Evolutionary conservation across 2,113 vertebrate species (phyloP).

Genomic region (Polypterus senegalus): DNA sequence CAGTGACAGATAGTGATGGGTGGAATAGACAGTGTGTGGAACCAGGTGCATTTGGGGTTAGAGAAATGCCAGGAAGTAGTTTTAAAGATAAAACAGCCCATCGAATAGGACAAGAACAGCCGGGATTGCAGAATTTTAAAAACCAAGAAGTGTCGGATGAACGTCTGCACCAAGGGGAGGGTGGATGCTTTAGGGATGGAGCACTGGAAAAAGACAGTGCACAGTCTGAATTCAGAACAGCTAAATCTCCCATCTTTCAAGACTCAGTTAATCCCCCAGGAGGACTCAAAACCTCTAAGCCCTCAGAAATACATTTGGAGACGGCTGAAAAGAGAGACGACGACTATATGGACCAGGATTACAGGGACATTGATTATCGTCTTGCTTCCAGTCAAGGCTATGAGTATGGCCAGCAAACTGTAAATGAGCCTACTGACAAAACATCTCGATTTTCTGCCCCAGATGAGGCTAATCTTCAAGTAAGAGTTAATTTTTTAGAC

Average conservation of each 20-base stretch:
- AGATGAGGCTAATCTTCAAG: conserved; percentile 47
- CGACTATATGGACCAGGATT: conserved; percentile 80
- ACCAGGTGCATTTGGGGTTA: conserved; percentile 23
- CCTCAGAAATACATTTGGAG: conserved; percentile 40
- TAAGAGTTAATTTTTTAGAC: conserved; percentile 13
- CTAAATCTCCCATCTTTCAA: conserved; percentile 31
- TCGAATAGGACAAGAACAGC: conserved; percentile 24
- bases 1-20: conserved; percentile 11
- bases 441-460: conserved; percentile 34
- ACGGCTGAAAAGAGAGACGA: conserved; percentile 60
- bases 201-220: conserved; percentile 30
- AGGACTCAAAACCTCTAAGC: conserved; percentile 25
- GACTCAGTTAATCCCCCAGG: conserved; percentile 30
- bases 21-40: conserved; percentile 26
- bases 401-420: conserved; percentile 68
- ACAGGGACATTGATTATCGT: conserved; percentile 85
- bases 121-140: conserved; percentile 17
- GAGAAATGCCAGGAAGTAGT: conserved; percentile 25
- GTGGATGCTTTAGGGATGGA: conserved; percentile 21
- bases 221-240: conserved; percentile 20
- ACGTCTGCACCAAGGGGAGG: conserved; percentile 37
- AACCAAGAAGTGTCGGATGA: conserved; percentile 32
- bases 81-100: conserved; percentile 30
- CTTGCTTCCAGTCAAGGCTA: conserved; percentile 61
- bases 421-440: conserved; percentile 57